phyloP scores from a whole-genome alignment of 2,113 vertebrate species.

The Aptenodytes patagonicus region DNA sequence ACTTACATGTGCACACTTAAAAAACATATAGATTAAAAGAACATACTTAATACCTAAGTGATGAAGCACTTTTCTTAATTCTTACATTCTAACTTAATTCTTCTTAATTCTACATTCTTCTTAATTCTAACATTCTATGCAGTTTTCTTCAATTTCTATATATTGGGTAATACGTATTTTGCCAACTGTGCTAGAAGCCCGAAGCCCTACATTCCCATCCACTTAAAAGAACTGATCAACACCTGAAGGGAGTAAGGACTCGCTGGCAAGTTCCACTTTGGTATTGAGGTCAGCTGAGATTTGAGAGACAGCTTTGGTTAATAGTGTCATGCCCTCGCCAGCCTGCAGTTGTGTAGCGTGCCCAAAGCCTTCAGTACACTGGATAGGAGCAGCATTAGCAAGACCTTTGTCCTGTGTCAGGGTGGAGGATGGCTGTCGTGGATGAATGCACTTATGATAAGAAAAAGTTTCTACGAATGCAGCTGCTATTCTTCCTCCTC shows the following conservation, averaged over 20 bases:
- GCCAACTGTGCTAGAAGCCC: neutral
- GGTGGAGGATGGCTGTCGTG: neutral
- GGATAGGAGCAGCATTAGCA: neutral
- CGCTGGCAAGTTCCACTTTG: neutral
- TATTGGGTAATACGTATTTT: neutral
- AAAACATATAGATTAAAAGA: neutral
- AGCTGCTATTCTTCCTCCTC: neutral
- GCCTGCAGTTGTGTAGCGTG: neutral
- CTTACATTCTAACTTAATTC: neutral
- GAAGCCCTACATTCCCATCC: neutral
- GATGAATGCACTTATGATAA: neutral
- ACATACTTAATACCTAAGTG: neutral
- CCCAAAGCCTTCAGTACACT: neutral
- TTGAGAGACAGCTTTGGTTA: slow-evolving; percentile 34
- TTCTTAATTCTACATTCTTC: too few relatives aligned
- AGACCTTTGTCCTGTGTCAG: neutral
- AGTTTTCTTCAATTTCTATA: neutral
- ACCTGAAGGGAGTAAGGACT: neutral
- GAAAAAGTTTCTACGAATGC: neutral
- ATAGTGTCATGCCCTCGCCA: slow-evolving; percentile 36
- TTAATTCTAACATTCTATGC: neutral
- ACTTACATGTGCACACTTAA: neutral
- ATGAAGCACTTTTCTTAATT: neutral
- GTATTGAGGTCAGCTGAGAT: slow-evolving; percentile 25
- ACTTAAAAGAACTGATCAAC: neutral